phyloP scores from a whole-genome alignment of 1,140 invertebrate species.

The Aporrectodea caliginosa region DNA sequence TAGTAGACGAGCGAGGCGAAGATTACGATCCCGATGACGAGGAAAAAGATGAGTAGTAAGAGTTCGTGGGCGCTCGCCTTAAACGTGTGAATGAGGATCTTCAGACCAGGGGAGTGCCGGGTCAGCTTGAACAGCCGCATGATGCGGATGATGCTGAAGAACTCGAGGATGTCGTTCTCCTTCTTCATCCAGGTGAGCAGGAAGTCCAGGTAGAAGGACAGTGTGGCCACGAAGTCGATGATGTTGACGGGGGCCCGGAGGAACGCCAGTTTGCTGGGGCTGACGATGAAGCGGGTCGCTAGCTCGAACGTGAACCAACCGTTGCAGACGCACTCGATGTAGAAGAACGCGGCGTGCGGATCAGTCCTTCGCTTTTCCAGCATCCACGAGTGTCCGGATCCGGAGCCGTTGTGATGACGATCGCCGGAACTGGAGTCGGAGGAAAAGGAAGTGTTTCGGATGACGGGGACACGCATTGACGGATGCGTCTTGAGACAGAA shows the following conservation, averaged over 20 bases:
- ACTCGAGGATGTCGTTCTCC: conserved; percentile 91
- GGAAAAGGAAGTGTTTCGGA: conserved; percentile 74
- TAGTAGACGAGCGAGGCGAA: conserved; percentile 99
- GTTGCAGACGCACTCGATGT: conserved; percentile 88
- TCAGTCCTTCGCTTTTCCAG: conserved; percentile 89
- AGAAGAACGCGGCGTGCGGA: conserved; percentile 86
- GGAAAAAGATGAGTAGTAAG: conserved; percentile 84
- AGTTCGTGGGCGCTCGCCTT: conserved; percentile 96
- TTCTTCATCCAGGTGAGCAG: conserved; percentile 70
- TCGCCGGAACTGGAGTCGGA: background rate
- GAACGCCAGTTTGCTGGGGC: conserved; percentile 64
- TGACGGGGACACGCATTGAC: conserved; percentile 78
- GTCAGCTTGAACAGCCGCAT: conserved; percentile 97
- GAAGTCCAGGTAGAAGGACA: conserved; percentile 95
- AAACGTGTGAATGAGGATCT: conserved; percentile 96
- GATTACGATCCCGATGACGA: conserved; percentile 83
- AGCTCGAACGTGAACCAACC: conserved; percentile 95
- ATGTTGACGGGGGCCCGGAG: conserved; percentile 63
- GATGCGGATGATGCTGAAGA: conserved; percentile 97
- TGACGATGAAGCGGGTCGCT: conserved; percentile 74
- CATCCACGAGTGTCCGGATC: conserved; percentile 51
- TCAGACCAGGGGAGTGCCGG: conserved; percentile 69
- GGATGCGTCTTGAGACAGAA: conserved; percentile 93
- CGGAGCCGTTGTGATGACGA: background rate
- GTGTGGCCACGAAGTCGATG: conserved; percentile 85